A percentile compares a stretch with the other conserved stretches of the same genome.
These are phyloP conservation scores for Brevimyrus niger DNA, from an alignment of 2,113 vertebrate species.

Conservation along the genomic window DNA sequence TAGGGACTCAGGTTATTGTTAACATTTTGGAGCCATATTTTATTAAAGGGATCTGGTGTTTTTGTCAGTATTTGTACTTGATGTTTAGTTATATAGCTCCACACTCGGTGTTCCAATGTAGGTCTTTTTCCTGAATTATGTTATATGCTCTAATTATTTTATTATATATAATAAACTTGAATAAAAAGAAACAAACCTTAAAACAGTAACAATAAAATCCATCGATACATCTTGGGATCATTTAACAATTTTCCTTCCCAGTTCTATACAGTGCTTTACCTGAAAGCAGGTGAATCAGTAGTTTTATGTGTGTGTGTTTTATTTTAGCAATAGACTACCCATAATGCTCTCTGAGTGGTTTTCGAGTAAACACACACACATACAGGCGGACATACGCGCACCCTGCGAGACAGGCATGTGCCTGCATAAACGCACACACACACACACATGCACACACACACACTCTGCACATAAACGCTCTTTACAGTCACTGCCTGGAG, in stretches of 20 bases:
- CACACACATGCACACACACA: not conserved
- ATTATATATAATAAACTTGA: not conserved
- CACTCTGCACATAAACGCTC: conserved; percentile 20
- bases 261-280: not conserved
- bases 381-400: not conserved
- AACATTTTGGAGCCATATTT: not conserved
- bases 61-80: not conserved
- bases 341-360: not conserved
- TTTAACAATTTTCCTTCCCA: not conserved
- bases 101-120: not conserved
- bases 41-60: not conserved
- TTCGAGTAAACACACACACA: not conserved
- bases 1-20: not conserved
- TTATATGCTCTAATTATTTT: not conserved
- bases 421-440: not conserved
- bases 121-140: not conserved
- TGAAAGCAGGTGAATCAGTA: not conserved
- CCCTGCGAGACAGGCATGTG: conserved; percentile 14
- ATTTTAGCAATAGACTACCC: not conserved
- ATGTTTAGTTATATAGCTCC: not conserved
- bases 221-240: not conserved
- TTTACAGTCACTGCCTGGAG: not conserved
- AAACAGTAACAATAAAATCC: not conserved
- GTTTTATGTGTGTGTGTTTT: not conserved
- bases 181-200: not conserved